Evolutionary conservation across 2,797 vertebrate genomes (phyloP), one percentile per base, ranked within the genome.

Genomic region (Leptodactylus fallax): DNA sequence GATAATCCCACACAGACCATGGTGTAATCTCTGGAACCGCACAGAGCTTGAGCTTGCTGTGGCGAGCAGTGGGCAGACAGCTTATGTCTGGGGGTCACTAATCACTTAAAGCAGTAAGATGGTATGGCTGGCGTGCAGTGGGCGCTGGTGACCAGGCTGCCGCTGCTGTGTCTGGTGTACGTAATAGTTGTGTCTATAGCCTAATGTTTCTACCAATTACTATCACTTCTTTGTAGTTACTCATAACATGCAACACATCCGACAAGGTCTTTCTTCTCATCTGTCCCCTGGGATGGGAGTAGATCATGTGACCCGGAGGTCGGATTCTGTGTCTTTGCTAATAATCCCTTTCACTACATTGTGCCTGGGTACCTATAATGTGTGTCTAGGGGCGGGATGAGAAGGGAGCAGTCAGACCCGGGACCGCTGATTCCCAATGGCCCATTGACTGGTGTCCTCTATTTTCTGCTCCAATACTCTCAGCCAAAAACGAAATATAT

Each of bases 121-220:
- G 4, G 61, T 84, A 76, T 49, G 81, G 9, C 78, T 51, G 14
- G 51, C 63, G 77, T 65, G 16, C 27, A 19, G n/a, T 19, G 27
- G 11, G n/a, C 7, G 27, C 23, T 76, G 21, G 47, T 55, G 25
- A 16, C 74, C 87, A 79, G 36, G 36, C 36, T 36, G 36, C 36
- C 36, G 36, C 87, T 85, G 87, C 67, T 88, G 87, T 85, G 87
- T 77, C 67, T 65, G 19, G 17, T 56, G 85, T 65, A 56, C 3
- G 23, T 21, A 21, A 27, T 45, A 88, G 87, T 88, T 88, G 60
- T 85, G 87, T 85, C 87, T 88, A 69, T 55, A 12, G 71, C 19
- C 72, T 87, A 87, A 87, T 85, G 83, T 81, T 88, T 88, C 81
- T 81, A 80, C 63, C 83, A 88, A 88, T 88, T 85, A 85, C 51